phyloP scores from a whole-genome alignment of 2,888 invertebrate genomes.

The Eilema sororculum region DNA sequence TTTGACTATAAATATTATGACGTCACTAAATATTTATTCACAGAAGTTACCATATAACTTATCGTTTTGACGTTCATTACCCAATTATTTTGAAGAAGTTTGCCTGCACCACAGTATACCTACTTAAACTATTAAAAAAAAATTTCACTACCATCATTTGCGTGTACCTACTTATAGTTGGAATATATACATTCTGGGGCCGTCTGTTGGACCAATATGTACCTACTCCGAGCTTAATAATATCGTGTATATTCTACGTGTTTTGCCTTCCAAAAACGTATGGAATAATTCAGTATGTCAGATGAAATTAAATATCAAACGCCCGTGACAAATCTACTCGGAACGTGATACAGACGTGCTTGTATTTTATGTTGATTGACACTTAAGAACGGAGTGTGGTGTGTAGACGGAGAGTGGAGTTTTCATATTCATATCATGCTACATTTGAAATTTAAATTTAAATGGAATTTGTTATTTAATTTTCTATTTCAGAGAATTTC shows the following conservation, averaged over 20 bases:
- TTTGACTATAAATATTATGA: no score
- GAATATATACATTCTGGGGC: not conserved
- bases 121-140: not conserved
- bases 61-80: no score
- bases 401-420: not conserved
- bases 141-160: not conserved
- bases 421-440: slow-evolving; percentile 1
- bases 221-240: not conserved
- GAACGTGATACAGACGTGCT: not conserved
- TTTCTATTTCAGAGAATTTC: not conserved
- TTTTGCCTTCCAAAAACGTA: not conserved
- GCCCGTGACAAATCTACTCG: slow-evolving; percentile 17
- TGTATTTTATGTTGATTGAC: slow-evolving; percentile 16
- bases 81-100: no score
- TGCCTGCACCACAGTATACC: not conserved
- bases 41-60: no score
- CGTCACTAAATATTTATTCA: no score
- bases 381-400: not conserved
- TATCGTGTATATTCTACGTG: not conserved
- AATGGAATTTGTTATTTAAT: not conserved
- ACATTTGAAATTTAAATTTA: not conserved
- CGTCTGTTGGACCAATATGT: not conserved
- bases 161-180: not conserved
- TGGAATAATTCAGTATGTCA: slow-evolving; percentile 2
- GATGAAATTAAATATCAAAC: slow-evolving; percentile 18